Base-by-base conservation (phyloP, 1,140 invertebrate genomes). In the Temnothorax curvispinosus region DNA sequence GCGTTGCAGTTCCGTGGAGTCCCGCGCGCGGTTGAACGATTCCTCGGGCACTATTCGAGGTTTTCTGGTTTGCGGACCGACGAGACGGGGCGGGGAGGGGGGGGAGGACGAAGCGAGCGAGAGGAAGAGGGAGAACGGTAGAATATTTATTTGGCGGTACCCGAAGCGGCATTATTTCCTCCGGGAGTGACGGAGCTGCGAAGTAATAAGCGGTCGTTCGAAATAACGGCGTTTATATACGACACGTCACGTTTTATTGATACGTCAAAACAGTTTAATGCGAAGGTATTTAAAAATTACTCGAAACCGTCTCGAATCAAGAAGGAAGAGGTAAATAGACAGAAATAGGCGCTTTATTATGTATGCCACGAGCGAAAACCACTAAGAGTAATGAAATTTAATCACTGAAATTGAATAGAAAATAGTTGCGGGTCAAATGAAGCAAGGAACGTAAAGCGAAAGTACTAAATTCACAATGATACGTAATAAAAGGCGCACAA, bases 11-110 rank as follows among this genome's bases (percentile, higher is more conserved):
- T 87, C 85, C 87, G 87, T 60, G 77, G 89, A 90, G 27, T 44
- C 74, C 50, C 84, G 82, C 71, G 82, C 71, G 69, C 80, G 76
- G 86, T 90, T 86, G 71, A 86, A 88, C 86, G 86, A 90, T 90
- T 89, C 64, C 75, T 90, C 56, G 47, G 62, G 50, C 76, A 75
- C 58, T 86, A 82, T 86, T 88, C 86, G 64, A 65, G 87, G 76
- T 88, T 88, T 88, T 80, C 80, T 88, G 76, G 69, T 90, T 90
- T 74, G 76, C 13, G 54, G 47, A 87, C 50, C 69, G 50, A 41
- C 18, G 58, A 58, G 62, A 56, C 21, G 56, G 27, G 1, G 27
- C 27, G 27, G 27, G 27, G 27, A 0, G 27, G 27, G 82, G 82
- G 32, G 60, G 76, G 58, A 64, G 52, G 54, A 32, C 5, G 47